Conservation (phyloP, 2,888 invertebrate species). For the Auanema sp. region DNA sequence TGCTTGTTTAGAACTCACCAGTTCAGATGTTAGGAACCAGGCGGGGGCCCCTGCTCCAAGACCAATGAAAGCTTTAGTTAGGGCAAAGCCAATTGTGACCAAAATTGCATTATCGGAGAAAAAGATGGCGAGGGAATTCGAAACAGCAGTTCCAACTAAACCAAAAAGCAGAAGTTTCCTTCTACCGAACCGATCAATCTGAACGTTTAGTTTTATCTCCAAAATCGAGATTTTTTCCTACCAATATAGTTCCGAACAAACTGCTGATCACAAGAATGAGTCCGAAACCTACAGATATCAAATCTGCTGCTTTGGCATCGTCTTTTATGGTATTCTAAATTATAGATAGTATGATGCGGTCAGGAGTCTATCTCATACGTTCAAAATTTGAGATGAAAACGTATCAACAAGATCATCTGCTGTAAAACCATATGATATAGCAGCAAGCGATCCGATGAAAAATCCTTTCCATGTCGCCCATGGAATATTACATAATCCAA, state of each 20-base stretch:
- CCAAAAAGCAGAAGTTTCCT: constrained; percentile 53
- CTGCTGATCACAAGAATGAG: constrained; percentile 34
- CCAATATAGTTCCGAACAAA: constrained; percentile 40
- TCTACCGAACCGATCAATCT: constrained; percentile 58
- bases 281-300: constrained; percentile 39
- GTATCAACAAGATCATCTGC: constrained; percentile 62
- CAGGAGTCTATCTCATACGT: constrained; percentile 25
- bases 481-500: neutral
- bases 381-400: constrained; percentile 55
- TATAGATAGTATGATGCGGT: neutral
- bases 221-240: constrained; percentile 10
- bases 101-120: constrained; percentile 36
- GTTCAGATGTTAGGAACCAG: constrained; percentile 62
- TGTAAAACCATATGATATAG: constrained; percentile 57
- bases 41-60: constrained; percentile 62
- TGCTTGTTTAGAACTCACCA: constrained; percentile 35
- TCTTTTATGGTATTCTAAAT: constrained; percentile 2
- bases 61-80: constrained; percentile 48
- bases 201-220: constrained; percentile 14
- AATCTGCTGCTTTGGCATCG: constrained; percentile 21
- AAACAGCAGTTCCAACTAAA: constrained; percentile 50
- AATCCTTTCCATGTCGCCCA: constrained; percentile 46
- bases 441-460: constrained; percentile 54
- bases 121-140: constrained; percentile 47
- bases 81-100: constrained; percentile 38